phyloP scores from a whole-genome alignment of 2,888 invertebrate species.

The Galeruca laticollis region DNA sequence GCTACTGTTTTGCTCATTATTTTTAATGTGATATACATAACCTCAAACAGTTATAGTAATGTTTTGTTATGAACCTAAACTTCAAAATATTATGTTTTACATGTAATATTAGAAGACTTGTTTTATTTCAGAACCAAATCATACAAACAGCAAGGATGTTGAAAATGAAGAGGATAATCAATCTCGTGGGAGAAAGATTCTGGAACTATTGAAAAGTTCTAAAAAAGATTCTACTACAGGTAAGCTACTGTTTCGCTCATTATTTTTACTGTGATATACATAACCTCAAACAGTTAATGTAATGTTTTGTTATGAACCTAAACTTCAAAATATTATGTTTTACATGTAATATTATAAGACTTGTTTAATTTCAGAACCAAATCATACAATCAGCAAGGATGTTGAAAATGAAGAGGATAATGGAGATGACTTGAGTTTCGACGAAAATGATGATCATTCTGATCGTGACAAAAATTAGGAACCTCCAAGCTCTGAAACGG shows the following conservation, averaged over 20 bases:
- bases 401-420: constrained; percentile 26
- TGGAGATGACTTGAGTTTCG: constrained; percentile 25
- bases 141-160: too few relatives aligned
- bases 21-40: too few relatives aligned
- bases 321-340: constrained; percentile 26
- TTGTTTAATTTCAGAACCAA: constrained; percentile 24
- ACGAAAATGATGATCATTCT: constrained; percentile 23
- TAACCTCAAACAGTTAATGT: constrained; percentile 20
- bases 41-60: too few relatives aligned
- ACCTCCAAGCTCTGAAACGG: constrained; percentile 25
- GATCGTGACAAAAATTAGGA: constrained; percentile 22
- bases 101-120: too few relatives aligned
- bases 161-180: too few relatives aligned
- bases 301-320: constrained; percentile 24
- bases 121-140: too few relatives aligned
- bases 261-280: constrained; percentile 25
- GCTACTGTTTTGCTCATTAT: too few relatives aligned
- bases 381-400: constrained; percentile 25
- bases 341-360: constrained; percentile 27
- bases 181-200: constrained; percentile 28
- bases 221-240: constrained; percentile 26
- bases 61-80: too few relatives aligned
- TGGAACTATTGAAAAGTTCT: constrained; percentile 27
- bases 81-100: too few relatives aligned
- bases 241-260: constrained; percentile 25